Conservation (phyloP, 2,797 vertebrate genomes). For the Coregonus ussuriensis region DNA sequence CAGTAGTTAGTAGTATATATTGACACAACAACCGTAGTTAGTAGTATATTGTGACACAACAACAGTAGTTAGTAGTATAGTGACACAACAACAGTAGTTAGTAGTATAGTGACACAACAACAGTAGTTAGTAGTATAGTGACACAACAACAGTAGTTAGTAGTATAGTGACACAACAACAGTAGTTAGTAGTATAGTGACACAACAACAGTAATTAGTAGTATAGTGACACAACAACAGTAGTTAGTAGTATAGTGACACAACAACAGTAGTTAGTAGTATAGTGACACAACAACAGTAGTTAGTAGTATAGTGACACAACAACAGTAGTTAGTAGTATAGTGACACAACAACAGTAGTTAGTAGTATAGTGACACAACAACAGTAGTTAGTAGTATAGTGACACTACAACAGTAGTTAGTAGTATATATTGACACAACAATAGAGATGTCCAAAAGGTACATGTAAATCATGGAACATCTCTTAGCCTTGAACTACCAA, state of each 20-base stretch:
- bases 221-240: too few species aligned
- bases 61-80: too few species aligned
- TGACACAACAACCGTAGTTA: not conserved
- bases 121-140: not conserved
- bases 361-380: too few species aligned
- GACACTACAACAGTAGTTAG: not conserved
- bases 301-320: too few species aligned
- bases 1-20: not conserved
- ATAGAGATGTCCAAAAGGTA: not conserved
- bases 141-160: not conserved
- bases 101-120: not conserved
- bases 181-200: not conserved
- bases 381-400: not conserved
- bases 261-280: too few species aligned
- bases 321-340: too few species aligned
- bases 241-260: too few species aligned
- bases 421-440: not conserved
- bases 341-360: too few species aligned
- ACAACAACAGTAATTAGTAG: not conserved
- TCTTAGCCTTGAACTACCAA: not conserved
- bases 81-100: not conserved
- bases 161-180: too few species aligned
- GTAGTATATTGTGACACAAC: not conserved
- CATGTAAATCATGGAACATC: not conserved
- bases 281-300: too few species aligned